These are phyloP conservation scores for Campopleginae sp. DNA, from an alignment of 2,888 invertebrate genomes.

Conservation along the genomic window DNA sequence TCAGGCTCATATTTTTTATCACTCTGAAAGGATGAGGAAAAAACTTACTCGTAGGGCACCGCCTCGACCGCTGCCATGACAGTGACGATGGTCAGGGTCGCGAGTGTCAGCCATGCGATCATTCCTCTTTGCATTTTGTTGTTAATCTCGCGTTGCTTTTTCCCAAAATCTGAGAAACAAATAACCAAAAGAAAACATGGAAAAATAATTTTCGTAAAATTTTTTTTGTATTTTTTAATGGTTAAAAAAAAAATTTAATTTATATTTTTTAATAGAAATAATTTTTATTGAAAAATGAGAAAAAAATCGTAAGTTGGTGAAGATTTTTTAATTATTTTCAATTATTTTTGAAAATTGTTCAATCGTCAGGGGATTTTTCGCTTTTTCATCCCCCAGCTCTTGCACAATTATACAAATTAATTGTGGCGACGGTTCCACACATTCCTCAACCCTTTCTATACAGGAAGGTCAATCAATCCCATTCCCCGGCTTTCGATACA, in stretches of 20 bases:
- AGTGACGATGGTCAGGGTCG: constrained; percentile 71
- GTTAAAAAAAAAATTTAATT: too few relatives aligned
- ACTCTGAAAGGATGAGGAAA: constrained; percentile 3
- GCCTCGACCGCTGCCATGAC: constrained; percentile 73
- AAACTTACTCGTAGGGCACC: constrained; percentile 72
- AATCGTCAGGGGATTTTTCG: not conserved
- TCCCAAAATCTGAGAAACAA: constrained; percentile 43
- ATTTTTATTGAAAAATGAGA: too few relatives aligned
- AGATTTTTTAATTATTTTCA: too few relatives aligned
- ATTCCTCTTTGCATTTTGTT: constrained; percentile 77
- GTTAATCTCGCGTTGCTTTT: constrained; percentile 23
- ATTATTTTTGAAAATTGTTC: too few relatives aligned
- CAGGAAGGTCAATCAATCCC: constrained; percentile 5
- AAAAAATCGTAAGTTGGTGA: too few relatives aligned
- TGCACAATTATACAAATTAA: not conserved
- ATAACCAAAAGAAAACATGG: constrained; percentile 5
- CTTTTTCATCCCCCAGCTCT: not conserved
- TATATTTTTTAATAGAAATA: too few relatives aligned
- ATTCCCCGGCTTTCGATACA: constrained; percentile 46
- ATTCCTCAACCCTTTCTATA: not conserved
- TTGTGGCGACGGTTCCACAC: not conserved
- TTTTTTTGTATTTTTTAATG: too few relatives aligned
- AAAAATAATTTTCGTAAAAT: not conserved
- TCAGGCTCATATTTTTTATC: too few relatives aligned
- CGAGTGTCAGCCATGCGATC: constrained; percentile 75